Evolutionary conservation across 2,113 vertebrate genomes (phyloP).

Genomic region (Grallaria varia): DNA sequence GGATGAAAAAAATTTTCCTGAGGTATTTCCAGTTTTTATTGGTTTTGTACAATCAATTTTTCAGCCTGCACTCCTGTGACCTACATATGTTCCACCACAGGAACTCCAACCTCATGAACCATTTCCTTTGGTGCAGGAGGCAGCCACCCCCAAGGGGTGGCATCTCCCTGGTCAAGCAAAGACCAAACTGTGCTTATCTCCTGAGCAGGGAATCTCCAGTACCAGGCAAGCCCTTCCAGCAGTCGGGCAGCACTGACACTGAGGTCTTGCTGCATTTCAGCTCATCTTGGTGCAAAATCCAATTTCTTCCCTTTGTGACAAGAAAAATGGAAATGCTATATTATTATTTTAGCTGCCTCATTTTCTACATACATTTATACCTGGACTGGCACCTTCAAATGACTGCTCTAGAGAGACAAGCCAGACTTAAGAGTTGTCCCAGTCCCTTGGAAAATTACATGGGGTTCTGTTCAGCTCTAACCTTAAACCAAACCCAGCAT

Average conservation of each 20-base stretch:
- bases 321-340: not conserved
- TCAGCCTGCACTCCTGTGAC: not conserved
- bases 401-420: not conserved
- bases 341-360: not conserved
- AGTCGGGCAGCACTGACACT: rapidly evolving
- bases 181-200: not conserved
- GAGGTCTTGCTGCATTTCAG: not conserved
- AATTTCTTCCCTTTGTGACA: not conserved
- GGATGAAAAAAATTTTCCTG: not conserved
- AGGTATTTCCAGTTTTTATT: not conserved
- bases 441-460: not conserved
- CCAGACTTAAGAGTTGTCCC: not conserved
- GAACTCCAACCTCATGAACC: rapidly evolving
- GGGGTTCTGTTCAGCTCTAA: not conserved
- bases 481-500: not conserved
- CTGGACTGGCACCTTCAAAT: not conserved
- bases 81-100: too few species aligned
- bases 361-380: not conserved
- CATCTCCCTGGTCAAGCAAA: not conserved
- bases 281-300: not conserved
- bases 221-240: not conserved
- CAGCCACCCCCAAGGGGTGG: not conserved
- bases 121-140: not conserved
- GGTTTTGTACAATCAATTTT: not conserved
- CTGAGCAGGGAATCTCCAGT: not conserved